A percentile compares a stretch with the other conserved stretches of the same genome.
Evolutionary conservation across 2,797 vertebrate genomes (phyloP).

Genomic region (Schizopygopsis pylzovi): DNA sequence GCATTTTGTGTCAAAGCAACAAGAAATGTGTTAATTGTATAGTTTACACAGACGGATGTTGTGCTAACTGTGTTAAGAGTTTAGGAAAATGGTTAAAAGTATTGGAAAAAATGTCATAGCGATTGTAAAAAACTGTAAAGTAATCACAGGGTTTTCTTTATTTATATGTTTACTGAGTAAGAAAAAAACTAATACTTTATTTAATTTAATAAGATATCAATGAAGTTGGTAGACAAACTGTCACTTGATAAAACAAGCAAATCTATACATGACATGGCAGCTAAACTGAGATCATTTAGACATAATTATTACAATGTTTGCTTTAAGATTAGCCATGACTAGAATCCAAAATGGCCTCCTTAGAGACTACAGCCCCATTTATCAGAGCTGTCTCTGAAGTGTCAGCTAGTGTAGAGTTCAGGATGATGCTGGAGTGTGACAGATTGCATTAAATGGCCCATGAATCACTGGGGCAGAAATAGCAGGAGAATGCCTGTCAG

Average conservation of each 20-base stretch:
- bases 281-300: constrained; percentile 34
- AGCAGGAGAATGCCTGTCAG: constrained; percentile 51
- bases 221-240: neutral
- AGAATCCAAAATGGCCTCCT: constrained; percentile 47
- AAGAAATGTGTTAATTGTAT: too few relatives aligned
- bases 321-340: constrained; percentile 43
- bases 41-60: too few relatives aligned
- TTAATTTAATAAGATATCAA: neutral
- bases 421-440: constrained; percentile 59
- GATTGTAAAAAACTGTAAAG: neutral
- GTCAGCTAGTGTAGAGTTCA: constrained; percentile 56
- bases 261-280: constrained; percentile 14
- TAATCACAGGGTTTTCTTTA: neutral
- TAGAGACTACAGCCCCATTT: constrained; percentile 43
- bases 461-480: constrained; percentile 54
- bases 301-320: constrained; percentile 35
- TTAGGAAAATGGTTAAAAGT: too few relatives aligned
- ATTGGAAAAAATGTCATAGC: too few relatives aligned
- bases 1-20: too few relatives aligned
- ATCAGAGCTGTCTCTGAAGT: constrained; percentile 51
- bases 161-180: neutral
- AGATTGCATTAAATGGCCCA: constrained; percentile 59
- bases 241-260: neutral
- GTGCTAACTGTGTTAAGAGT: too few relatives aligned
- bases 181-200: neutral